Percentiles rank a stretch among this genome's conserved stretches.
Evolutionary conservation across 2,113 vertebrate species (phyloP).

Genomic region (Pseudorhombus dupliciocellatus): DNA sequence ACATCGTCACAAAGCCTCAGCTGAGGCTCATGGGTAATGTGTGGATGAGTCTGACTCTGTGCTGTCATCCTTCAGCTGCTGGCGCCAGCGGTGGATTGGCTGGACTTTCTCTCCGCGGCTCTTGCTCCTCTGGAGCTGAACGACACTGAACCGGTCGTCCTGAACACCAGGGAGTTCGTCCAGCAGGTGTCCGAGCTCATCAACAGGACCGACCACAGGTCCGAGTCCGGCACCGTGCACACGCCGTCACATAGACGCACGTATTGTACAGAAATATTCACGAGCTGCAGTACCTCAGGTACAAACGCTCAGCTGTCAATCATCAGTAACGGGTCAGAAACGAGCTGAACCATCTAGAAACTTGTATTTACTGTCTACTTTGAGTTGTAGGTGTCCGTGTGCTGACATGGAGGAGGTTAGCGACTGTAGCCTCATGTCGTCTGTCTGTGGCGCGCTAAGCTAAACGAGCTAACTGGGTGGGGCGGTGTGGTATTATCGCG

Average conservation of each 20-base stretch:
- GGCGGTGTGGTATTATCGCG: too few relatives aligned
- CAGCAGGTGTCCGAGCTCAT: slow-evolving; percentile 95
- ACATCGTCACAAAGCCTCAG: neutral
- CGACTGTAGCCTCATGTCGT: too few relatives aligned
- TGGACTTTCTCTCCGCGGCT: slow-evolving; percentile 90
- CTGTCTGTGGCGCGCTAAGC: too few relatives aligned
- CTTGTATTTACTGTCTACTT: too few relatives aligned
- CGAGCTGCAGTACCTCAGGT: too few relatives aligned
- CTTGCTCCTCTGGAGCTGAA: slow-evolving; percentile 89
- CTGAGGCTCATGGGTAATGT: neutral
- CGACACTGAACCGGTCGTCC: slow-evolving; percentile 89
- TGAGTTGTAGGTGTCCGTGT: too few relatives aligned
- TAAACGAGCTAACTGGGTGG: too few relatives aligned
- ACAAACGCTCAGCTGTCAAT: too few relatives aligned
- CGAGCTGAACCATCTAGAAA: too few relatives aligned
- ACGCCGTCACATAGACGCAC: neutral
- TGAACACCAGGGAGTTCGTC: slow-evolving; percentile 91
- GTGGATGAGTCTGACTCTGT: neutral
- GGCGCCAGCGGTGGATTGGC: slow-evolving; percentile 92
- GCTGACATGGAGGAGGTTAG: too few relatives aligned
- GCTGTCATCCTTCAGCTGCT: slow-evolving; percentile 66
- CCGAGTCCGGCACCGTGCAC: neutral
- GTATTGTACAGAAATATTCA: too few relatives aligned
- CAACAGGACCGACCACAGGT: slow-evolving; percentile 90
- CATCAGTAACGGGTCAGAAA: too few relatives aligned